Conservation (phyloP, 2,888 invertebrate species). For the Sepiola atlantica region DNA sequence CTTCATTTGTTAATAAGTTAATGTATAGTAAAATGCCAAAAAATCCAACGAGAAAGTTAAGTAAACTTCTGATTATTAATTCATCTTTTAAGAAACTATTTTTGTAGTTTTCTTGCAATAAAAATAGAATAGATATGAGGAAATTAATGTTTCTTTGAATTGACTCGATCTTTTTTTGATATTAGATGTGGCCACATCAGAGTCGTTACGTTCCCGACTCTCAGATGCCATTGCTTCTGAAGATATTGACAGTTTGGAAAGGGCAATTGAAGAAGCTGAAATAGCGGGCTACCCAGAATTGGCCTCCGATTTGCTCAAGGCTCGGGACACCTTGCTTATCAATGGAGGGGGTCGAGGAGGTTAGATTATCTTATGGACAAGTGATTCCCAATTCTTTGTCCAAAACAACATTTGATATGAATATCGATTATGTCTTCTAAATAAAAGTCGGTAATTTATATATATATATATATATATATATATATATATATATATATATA, state of each 20-base stretch:
- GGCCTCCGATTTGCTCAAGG: not conserved
- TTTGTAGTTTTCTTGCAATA: too few species aligned
- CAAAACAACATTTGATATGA: not conserved
- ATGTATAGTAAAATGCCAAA: too few species aligned
- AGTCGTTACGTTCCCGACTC: not conserved
- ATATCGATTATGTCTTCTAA: not conserved
- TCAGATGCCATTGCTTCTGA: not conserved
- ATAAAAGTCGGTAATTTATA: too few species aligned
- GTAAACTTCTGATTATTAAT: too few species aligned
- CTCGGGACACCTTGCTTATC: not conserved
- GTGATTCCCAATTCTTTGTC: not conserved
- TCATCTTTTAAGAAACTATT: too few species aligned
- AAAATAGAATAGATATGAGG: too few species aligned
- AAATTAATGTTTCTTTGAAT: not conserved
- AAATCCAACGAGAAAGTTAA: too few species aligned
- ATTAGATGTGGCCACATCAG: not conserved
- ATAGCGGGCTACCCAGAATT: conserved; percentile 10
- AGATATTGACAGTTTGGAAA: conserved; percentile 32
- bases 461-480: too few species aligned
- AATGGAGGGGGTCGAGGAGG: conserved; percentile 42
- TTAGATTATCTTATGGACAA: not conserved
- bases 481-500: too few species aligned
- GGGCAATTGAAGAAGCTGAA: conserved; percentile 6
- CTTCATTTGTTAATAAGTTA: too few species aligned
- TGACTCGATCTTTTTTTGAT: not conserved